Percentiles rank a stretch among this genome's conserved stretches.
These are phyloP conservation scores for Felis chaus DNA, from an alignment of 2,113 vertebrate genomes.

Conservation along the genomic window DNA sequence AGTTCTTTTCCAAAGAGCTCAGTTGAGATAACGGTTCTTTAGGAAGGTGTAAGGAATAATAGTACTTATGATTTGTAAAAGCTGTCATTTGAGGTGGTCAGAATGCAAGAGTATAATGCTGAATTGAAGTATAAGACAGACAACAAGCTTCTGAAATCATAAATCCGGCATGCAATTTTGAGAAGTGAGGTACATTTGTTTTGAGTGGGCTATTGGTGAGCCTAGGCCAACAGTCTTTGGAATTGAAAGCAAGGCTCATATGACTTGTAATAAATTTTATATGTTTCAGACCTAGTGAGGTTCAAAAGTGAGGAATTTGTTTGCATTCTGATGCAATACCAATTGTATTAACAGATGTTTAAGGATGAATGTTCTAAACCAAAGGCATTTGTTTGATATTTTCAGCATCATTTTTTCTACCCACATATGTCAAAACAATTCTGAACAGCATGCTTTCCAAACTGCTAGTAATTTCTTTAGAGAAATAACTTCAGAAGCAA, in stretches of 20 bases:
- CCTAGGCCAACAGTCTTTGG: not conserved
- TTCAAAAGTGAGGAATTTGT: conserved; percentile 52
- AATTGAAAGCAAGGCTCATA: not conserved
- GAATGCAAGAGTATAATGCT: not conserved
- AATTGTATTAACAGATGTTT: conserved; percentile 72
- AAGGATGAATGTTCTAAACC: conserved; percentile 60
- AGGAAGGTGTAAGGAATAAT: not conserved
- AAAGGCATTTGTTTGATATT: conserved; percentile 69
- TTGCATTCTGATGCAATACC: conserved; percentile 36
- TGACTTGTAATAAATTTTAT: not conserved
- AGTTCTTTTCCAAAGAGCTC: not conserved
- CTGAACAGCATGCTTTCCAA: conserved; percentile 48
- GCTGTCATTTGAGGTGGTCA: not conserved
- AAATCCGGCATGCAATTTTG: not conserved
- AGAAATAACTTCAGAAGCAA: conserved; percentile 44
- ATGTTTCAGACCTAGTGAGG: conserved; percentile 1
- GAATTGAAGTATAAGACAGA: conserved; percentile 38
- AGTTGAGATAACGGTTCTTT: not conserved
- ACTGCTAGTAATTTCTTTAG: conserved; percentile 48
- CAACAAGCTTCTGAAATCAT: not conserved
- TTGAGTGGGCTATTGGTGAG: not conserved
- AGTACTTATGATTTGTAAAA: conserved; percentile 18
- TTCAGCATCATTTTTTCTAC: conserved; percentile 57
- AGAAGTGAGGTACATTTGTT: not conserved
- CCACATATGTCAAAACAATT: conserved; percentile 56